Evolutionary conservation across 2,888 invertebrate genomes (phyloP), one percentile per base, ranked within the genome.

Genomic region (Ormia ochracea): DNA sequence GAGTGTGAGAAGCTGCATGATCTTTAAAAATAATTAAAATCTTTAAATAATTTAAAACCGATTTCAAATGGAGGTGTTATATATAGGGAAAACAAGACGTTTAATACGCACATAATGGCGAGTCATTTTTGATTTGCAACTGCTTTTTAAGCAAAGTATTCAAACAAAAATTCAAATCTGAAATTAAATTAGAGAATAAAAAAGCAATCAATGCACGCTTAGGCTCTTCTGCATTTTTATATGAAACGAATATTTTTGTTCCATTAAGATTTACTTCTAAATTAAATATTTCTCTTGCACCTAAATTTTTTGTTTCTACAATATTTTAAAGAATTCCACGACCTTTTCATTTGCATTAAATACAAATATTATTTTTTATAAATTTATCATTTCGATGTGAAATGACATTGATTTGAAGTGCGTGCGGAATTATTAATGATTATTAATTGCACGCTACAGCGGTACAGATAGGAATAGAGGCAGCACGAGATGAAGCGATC

Each of bases 1-100:
- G 63, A 63, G 76, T 80, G 72, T 76, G 76, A 80, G 76, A 80
- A 80, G 72, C 66, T 70, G 45, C 45, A 58, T 48, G 28, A 17
- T 17, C 9, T 38, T 59, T 36, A 4, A 41, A 66, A 21, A 41
- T 58, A 31, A n/a, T n/a, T n/a, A n/a, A n/a, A n/a, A n/a, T n/a
- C n/a, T n/a, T n/a, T n/a, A 10, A 48, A 31, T 56, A 23, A 33
- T 23, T 38, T 28, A 59, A 21, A 50, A 59, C 58, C 41, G 19
- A 63, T 56, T 21, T 14, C 43, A 9, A 36, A 38, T 59, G 66
- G 52, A 52, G 75, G 75, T 52, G 59, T 75, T 50, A 33, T 41
- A n/a, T 36, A 61, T 19, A 54, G 45, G 33, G 31, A 54, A 52
- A 63, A 63, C 6, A 3, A 45, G 14, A 23, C 14, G 26, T 61